Conservation (phyloP, 2,113 vertebrate genomes). For the Seriola aureovittata region DNA sequence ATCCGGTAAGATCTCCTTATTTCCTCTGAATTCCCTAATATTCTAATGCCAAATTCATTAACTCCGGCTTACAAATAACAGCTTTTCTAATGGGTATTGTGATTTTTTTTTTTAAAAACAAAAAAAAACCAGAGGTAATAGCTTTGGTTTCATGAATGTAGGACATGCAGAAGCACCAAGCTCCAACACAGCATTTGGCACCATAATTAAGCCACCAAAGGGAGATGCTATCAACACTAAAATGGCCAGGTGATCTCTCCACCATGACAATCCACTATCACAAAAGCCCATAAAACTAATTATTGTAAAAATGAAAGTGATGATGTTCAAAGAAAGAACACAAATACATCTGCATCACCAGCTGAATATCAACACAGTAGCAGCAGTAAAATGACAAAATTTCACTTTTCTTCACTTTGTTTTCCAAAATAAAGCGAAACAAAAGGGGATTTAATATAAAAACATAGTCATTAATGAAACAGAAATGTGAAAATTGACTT, state of each 20-base stretch:
- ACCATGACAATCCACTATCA: not conserved
- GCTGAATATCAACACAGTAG: not conserved
- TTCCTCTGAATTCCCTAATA: not conserved
- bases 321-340: not conserved
- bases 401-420: not conserved
- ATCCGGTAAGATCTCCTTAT: slow-evolving; percentile 79
- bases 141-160: not conserved
- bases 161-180: not conserved
- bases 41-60: not conserved
- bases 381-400: not conserved
- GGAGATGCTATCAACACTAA: not conserved
- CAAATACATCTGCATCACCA: not conserved
- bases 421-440: not conserved
- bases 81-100: not conserved
- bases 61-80: not conserved
- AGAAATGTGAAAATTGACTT: not conserved
- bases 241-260: not conserved
- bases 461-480: not conserved
- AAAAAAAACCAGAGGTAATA: not conserved
- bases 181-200: not conserved
- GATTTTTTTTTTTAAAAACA: too few relatives aligned
- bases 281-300: not conserved
- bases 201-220: not conserved
- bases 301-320: not conserved
- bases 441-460: not conserved